Evolutionary conservation across 2,113 vertebrate species (phyloP).

Genomic region (Sceloporus undulatus): DNA sequence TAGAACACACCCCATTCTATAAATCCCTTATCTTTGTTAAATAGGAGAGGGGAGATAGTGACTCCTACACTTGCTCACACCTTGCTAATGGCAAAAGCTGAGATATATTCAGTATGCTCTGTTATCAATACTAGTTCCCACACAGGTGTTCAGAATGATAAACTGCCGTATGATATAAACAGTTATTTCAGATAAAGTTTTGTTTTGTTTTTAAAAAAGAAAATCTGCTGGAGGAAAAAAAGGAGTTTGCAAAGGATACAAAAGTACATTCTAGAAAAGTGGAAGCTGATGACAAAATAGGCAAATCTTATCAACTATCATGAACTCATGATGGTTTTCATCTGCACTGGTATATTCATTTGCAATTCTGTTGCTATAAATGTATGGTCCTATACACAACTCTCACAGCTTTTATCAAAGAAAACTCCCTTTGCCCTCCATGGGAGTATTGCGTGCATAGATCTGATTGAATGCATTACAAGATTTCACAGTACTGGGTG

Average conservation of each 20-base stretch:
- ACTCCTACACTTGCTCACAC: slow-evolving; percentile 66
- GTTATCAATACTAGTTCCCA: slow-evolving; percentile 65
- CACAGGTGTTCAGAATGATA: slow-evolving; percentile 75
- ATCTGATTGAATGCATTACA: background rate
- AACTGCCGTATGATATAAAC: slow-evolving; percentile 75
- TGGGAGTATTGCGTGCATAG: background rate
- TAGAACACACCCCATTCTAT: slow-evolving; percentile 71
- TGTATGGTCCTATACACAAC: background rate
- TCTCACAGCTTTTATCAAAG: slow-evolving; percentile 10
- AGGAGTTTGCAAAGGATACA: background rate
- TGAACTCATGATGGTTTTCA: background rate
- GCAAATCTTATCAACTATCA: background rate
- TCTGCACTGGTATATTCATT: background rate
- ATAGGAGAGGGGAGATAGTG: slow-evolving; percentile 66
- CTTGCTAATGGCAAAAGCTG: slow-evolving; percentile 67
- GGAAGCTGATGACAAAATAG: background rate
- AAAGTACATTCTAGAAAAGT: slow-evolving; percentile 21
- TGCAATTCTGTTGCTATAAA: slow-evolving; percentile 19
- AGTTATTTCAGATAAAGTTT: slow-evolving; percentile 69
- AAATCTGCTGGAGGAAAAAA: slow-evolving; percentile 24
- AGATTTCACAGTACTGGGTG: background rate
- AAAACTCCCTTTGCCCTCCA: slow-evolving; percentile 22
- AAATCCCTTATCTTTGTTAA: slow-evolving; percentile 80
- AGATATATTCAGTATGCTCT: slow-evolving; percentile 55
- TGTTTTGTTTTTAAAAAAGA: background rate